Conservation (phyloP, 2,888 invertebrate genomes). For the Lapara coniferarum region DNA sequence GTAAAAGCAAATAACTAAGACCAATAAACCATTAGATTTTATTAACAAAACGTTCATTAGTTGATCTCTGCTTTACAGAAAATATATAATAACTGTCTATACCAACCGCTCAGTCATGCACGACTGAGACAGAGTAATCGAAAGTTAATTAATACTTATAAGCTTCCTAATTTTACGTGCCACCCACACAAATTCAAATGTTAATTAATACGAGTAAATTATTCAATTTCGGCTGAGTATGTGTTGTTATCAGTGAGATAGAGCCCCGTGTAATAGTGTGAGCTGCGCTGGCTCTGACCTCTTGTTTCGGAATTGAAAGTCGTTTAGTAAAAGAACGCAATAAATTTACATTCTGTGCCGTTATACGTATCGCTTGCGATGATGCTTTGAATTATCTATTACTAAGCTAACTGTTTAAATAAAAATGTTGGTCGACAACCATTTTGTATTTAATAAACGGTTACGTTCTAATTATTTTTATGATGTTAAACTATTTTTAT, state of each 20-base stretch:
- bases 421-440: constrained; percentile 28
- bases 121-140: constrained; percentile 30
- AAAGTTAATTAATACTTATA: constrained; percentile 39
- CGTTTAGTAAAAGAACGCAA: constrained; percentile 70
- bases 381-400: constrained; percentile 59
- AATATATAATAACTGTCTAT: constrained; percentile 19
- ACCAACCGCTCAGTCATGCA: constrained; percentile 14
- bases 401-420: constrained; percentile 46
- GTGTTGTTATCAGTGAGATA: constrained; percentile 36
- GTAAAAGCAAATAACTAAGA: background rate
- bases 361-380: constrained; percentile 62
- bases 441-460: background rate
- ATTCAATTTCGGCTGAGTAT: constrained; percentile 38
- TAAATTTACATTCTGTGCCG: constrained; percentile 72
- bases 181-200: constrained; percentile 39
- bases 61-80: constrained; percentile 4
- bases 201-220: constrained; percentile 41
- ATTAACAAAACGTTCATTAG: background rate
- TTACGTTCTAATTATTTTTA: background rate
- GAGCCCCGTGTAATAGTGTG: constrained; percentile 35
- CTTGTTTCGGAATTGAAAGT: constrained; percentile 66
- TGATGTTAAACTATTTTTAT: no score
- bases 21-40: constrained; percentile 13
- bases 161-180: constrained; percentile 42
- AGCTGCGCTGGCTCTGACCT: constrained; percentile 44